phyloP scores from a whole-genome alignment of 2,888 invertebrate genomes.

The Tortrix viridana region DNA sequence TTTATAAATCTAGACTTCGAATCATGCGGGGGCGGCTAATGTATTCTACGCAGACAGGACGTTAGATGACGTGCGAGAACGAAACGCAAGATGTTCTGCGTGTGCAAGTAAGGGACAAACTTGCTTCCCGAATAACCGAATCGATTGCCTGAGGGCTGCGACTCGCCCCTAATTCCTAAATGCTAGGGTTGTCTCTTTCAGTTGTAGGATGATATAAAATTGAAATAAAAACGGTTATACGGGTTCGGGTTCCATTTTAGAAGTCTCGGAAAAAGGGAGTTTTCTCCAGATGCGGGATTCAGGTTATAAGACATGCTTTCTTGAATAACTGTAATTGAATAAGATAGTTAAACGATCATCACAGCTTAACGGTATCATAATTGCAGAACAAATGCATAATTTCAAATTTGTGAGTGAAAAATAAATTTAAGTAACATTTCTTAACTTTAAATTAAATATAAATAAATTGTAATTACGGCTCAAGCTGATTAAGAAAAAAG shows the following conservation, averaged over 20 bases:
- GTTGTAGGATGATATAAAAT: slow-evolving; percentile 40
- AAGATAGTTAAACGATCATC: no score
- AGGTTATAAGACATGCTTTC: no score
- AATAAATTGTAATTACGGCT: no score
- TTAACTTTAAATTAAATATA: no score
- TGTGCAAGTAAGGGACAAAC: slow-evolving; percentile 57
- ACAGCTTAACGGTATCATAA: no score
- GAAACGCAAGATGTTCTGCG: slow-evolving; percentile 50
- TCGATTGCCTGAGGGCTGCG: slow-evolving; percentile 72
- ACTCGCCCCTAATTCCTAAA: slow-evolving; percentile 69
- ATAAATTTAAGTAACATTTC: no score
- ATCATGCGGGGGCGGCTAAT: slow-evolving; percentile 49
- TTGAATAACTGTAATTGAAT: no score
- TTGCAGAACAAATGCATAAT: no score
- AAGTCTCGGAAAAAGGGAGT: not conserved
- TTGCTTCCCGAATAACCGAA: slow-evolving; percentile 70
- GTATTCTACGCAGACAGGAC: slow-evolving; percentile 65
- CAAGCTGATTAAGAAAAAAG: no score
- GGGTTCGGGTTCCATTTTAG: not conserved
- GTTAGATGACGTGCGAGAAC: slow-evolving; percentile 31
- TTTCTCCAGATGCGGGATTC: no score
- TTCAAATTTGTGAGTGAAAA: no score
- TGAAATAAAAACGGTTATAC: slow-evolving; percentile 18
- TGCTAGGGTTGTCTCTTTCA: slow-evolving; percentile 58
- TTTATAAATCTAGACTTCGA: not conserved